phyloP scores from a whole-genome alignment of 1,140 invertebrate genomes.

The Homalodisca vitripennis region DNA sequence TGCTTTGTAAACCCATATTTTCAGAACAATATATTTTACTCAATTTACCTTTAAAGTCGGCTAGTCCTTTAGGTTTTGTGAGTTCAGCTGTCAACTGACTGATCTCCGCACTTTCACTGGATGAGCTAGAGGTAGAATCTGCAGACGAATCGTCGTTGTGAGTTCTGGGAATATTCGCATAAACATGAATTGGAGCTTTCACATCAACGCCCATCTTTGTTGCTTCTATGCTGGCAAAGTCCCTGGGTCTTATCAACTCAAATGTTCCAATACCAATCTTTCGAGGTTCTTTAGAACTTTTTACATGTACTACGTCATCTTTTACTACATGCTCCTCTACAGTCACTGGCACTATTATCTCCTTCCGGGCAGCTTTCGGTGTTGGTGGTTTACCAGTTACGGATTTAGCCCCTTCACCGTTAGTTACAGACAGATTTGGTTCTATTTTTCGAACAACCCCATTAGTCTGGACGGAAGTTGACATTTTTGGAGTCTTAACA shows the following conservation, averaged over 20 bases:
- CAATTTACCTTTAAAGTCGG: slow-evolving; percentile 46
- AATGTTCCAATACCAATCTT: slow-evolving; percentile 48
- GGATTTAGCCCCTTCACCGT: not conserved
- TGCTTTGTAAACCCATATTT: too few relatives aligned
- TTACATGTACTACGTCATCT: slow-evolving; percentile 45
- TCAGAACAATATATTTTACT: not conserved
- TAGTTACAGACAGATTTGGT: not conserved
- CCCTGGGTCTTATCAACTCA: slow-evolving; percentile 52
- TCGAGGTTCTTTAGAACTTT: slow-evolving; percentile 37
- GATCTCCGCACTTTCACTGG: slow-evolving; percentile 37
- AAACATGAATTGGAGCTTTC: slow-evolving; percentile 38
- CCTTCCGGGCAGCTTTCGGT: slow-evolving; percentile 35
- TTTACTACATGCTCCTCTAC: slow-evolving; percentile 42
- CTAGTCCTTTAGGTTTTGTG: slow-evolving; percentile 45
- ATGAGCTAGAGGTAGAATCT: not conserved
- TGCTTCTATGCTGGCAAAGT: slow-evolving; percentile 53
- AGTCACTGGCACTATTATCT: slow-evolving; percentile 37
- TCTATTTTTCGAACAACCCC: slow-evolving; percentile 46
- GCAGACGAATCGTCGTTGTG: not conserved
- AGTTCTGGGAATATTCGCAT: slow-evolving; percentile 48
- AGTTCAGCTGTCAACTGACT: slow-evolving; percentile 44
- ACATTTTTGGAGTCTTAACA: slow-evolving; percentile 51
- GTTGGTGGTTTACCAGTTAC: slow-evolving; percentile 22
- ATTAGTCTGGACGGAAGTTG: slow-evolving; percentile 53
- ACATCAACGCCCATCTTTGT: slow-evolving; percentile 45